Evolutionary conservation across 2,888 invertebrate species (phyloP).

Genomic region (Heliconius hortense): DNA sequence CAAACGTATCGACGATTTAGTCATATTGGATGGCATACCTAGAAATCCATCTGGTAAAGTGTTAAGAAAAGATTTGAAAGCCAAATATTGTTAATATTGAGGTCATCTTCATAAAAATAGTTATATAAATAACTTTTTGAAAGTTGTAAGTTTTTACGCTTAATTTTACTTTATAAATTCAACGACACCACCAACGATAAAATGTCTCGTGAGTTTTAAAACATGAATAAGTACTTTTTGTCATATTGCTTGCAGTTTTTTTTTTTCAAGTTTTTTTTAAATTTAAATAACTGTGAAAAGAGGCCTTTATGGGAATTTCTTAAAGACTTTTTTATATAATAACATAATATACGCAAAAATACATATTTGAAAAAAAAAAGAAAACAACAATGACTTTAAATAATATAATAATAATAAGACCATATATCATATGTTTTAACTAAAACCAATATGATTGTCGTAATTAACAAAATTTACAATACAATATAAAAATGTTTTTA

Average conservation of each 20-base stretch:
- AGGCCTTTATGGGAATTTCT: background rate
- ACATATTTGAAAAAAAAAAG: background rate
- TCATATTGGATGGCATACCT: slow-evolving; percentile 86
- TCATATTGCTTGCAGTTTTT: background rate
- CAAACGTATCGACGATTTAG: slow-evolving; percentile 87
- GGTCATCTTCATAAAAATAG: no score
- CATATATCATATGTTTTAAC: no score
- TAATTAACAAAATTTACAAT: background rate
- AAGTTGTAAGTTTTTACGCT: background rate
- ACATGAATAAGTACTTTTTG: background rate
- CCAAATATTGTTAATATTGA: slow-evolving; percentile 54
- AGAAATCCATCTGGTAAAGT: slow-evolving; percentile 91
- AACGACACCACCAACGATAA: background rate
- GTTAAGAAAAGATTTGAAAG: slow-evolving; percentile 83
- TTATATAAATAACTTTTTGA: background rate
- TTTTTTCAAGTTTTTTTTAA: background rate
- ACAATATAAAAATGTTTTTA: background rate
- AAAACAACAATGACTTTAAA: no score
- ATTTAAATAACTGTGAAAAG: background rate
- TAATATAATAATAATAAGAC: no score
- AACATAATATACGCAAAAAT: background rate
- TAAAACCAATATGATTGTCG: no score
- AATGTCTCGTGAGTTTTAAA: background rate
- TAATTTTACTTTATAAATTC: background rate
- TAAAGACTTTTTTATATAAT: background rate